Evolutionary conservation across 2,113 vertebrate species (phyloP), one percentile per base, ranked within the genome.

Genomic region (Tenebrosternarchus preto): DNA sequence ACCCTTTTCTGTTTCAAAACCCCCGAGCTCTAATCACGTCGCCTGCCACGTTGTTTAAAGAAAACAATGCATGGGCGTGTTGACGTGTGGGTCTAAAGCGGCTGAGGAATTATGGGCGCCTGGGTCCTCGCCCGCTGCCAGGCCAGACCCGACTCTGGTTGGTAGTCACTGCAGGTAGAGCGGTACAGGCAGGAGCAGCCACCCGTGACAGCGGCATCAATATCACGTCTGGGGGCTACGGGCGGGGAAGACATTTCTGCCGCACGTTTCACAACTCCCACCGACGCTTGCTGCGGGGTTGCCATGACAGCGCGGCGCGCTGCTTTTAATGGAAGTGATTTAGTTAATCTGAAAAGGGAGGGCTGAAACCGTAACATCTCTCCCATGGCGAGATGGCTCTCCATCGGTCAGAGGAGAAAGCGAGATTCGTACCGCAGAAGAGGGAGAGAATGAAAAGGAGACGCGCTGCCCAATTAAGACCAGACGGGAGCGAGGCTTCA

Each of bases 331-430:
- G 61, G 80, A 78, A 82, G 78, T 76, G 84, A 82, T 87, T 85
- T 88, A 85, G 82, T 84, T 87, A 73, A 85, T 84, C 77, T 85
- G 80, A 83, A 86, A 83, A 77, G 72, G 55, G 77, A 39, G 76
- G 61, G 77, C 64, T 60, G 36, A 67, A 46, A 77, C 60, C 16
- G 67, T 72, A 80, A 77, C 80, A 82, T 78, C 77, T 77, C 60
- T 82, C 80, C 67, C 39, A 64, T 53, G 57, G 78, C 29, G 64
- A 76, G 53, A 70, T 70, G 43, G 56, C 43, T 67, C 76, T 81
- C 61, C 73, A 74, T 84, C 77, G 73, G 84, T 86, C 73, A 86
- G 76, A 66, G 63, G 64, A 53, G 75, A 81, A 73, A 81, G 72
- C 39, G 16, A 27, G 66, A 57, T 72, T 68, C 31, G 31, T 36